These are phyloP conservation scores for Agelastica alni DNA, from an alignment of 2,888 invertebrate species.

Conservation along the genomic window DNA sequence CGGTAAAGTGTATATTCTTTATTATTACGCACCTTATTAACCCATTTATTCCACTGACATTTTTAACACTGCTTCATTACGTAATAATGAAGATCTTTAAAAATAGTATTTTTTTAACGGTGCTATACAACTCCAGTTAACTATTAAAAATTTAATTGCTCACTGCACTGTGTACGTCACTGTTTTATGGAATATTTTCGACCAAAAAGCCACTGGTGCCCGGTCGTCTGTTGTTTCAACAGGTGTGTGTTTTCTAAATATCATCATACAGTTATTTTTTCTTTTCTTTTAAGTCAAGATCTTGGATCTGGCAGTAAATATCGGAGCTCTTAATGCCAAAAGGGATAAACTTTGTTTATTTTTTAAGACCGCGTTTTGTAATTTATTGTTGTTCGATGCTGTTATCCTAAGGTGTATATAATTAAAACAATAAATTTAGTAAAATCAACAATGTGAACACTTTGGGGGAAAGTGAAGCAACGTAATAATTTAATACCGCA, in stretches of 20 bases:
- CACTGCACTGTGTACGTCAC: too few species aligned
- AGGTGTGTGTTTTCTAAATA: constrained; percentile 39
- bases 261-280: constrained; percentile 18
- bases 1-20: too few species aligned
- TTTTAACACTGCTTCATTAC: too few species aligned
- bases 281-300: constrained; percentile 23
- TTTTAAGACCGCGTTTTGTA: constrained; percentile 31
- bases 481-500: too few species aligned
- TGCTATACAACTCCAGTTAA: too few species aligned
- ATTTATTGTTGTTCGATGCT: constrained; percentile 34
- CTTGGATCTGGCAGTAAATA: constrained; percentile 34
- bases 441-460: constrained; percentile 41
- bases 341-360: constrained; percentile 40
- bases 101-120: too few species aligned
- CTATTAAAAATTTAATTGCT: too few species aligned
- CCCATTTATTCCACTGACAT: too few species aligned
- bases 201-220: constrained; percentile 37
- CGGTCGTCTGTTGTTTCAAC: constrained; percentile 38
- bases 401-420: constrained; percentile 29
- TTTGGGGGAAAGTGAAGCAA: too few species aligned
- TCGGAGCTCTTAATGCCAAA: constrained; percentile 32
- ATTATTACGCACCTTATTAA: too few species aligned
- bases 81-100: too few species aligned
- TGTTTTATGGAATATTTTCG: constrained; percentile 2
- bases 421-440: constrained; percentile 40